Evolutionary conservation across 2,888 invertebrate species (phyloP).

Genomic region (Encarsia formosa): DNA sequence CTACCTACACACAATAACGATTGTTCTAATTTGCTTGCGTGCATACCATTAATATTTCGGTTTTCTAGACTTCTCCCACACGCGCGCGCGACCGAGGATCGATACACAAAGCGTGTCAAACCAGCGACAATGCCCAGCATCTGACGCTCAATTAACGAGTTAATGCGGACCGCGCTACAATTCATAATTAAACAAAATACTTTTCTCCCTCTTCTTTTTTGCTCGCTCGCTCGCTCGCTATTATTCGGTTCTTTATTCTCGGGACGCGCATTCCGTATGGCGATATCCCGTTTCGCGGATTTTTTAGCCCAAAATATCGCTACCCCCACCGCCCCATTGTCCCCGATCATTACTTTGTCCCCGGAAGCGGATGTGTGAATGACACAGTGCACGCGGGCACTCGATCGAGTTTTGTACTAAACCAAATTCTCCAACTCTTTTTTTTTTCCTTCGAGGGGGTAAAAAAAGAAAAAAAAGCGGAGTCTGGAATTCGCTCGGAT

Average conservation of each 20-base stretch:
- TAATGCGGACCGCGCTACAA: slow-evolving; percentile 46
- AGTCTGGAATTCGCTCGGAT: no score
- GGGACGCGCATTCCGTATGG: not conserved
- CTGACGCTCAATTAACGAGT: slow-evolving; percentile 53
- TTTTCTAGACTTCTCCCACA: slow-evolving; percentile 20
- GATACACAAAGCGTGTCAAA: slow-evolving; percentile 48
- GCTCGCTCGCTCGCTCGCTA: not conserved
- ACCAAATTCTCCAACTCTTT: not conserved
- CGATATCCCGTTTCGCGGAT: no score
- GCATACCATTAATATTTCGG: slow-evolving; percentile 48
- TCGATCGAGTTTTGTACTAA: not conserved
- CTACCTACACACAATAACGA: slow-evolving; percentile 47
- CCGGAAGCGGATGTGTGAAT: no score
- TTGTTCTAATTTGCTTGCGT: slow-evolving; percentile 52
- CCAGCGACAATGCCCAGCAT: slow-evolving; percentile 45
- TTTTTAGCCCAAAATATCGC: no score
- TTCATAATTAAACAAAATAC: slow-evolving; percentile 47
- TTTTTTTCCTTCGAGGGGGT: not conserved
- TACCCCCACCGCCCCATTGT: no score
- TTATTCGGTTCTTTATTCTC: not conserved
- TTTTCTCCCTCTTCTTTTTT: slow-evolving; percentile 1
- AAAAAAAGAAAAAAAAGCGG: no score
- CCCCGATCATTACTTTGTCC: no score
- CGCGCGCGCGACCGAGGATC: slow-evolving; percentile 24
- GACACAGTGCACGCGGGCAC: not conserved